These are phyloP conservation scores for Camponotus fellah DNA, from an alignment of 2,888 invertebrate genomes.

Conservation along the genomic window DNA sequence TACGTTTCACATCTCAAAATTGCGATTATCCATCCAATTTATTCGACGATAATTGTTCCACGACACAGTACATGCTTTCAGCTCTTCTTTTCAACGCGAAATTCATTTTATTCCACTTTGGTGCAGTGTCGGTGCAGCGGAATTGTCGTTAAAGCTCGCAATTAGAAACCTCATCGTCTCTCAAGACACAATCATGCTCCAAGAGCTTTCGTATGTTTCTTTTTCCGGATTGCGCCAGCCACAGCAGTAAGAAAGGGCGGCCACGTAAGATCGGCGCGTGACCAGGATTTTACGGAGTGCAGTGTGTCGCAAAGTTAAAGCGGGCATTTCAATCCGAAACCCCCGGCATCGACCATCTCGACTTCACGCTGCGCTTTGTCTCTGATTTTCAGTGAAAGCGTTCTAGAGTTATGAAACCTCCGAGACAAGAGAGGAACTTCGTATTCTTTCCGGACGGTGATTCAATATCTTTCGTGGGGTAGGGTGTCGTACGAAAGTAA, in stretches of 20 bases:
- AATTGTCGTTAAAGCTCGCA: constrained; percentile 48
- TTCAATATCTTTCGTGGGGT: constrained; percentile 59
- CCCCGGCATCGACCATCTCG: constrained; percentile 15
- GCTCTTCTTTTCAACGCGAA: neutral
- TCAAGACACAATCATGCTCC: constrained; percentile 34
- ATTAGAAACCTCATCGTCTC: constrained; percentile 49
- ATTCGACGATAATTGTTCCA: neutral
- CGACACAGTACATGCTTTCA: neutral
- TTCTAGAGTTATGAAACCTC: constrained; percentile 57
- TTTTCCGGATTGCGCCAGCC: constrained; percentile 23
- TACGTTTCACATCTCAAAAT: neutral
- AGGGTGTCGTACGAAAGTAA: constrained; percentile 37
- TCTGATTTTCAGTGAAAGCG: constrained; percentile 56
- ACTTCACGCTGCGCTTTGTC: constrained; percentile 56
- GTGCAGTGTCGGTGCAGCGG: neutral
- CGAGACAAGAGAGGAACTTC: constrained; percentile 56
- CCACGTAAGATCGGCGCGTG: constrained; percentile 59
- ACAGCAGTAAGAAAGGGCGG: constrained; percentile 35
- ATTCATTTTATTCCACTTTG: constrained; percentile 16
- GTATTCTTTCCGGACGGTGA: constrained; percentile 61
- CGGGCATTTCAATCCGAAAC: constrained; percentile 34
- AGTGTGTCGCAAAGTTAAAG: constrained; percentile 41
- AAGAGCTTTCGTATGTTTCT: constrained; percentile 44
- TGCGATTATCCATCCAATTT: neutral
- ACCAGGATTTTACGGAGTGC: constrained; percentile 48